A percentile compares a stretch with the other conserved stretches of the same genome.
Evolutionary conservation across 2,113 vertebrate genomes (phyloP).

Genomic region (Aldabrachelys gigantea): DNA sequence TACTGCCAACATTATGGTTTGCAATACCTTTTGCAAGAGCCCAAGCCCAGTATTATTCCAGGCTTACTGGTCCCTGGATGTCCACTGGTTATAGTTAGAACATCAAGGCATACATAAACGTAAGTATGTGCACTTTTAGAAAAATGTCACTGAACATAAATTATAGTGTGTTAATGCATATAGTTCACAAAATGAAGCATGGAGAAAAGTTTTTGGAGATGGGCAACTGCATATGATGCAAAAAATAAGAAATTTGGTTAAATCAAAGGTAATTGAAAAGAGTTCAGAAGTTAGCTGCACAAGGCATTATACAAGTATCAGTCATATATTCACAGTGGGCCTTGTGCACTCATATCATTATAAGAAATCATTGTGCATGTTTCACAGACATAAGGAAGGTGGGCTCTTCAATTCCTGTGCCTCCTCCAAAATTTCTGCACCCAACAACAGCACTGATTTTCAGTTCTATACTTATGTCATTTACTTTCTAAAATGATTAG

Average conservation of each 20-base stretch:
- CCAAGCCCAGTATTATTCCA: not conserved
- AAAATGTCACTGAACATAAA: fast-evolving
- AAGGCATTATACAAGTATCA: no score
- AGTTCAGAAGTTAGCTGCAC: not conserved
- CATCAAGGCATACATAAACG: fast-evolving
- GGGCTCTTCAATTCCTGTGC: not conserved
- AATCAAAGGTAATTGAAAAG: not conserved
- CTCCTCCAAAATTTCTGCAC: not conserved
- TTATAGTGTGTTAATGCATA: fast-evolving
- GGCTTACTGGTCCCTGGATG: not conserved
- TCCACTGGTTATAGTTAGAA: not conserved
- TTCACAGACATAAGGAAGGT: not conserved
- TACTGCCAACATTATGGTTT: not conserved
- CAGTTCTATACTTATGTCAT: not conserved
- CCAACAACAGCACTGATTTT: not conserved
- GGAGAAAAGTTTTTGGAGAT: not conserved
- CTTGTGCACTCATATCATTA: not conserved
- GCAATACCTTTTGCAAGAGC: conserved; percentile 10
- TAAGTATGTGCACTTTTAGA: not conserved
- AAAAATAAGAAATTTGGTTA: not conserved
- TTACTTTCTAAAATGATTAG: not conserved
- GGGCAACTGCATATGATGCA: not conserved
- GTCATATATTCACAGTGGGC: no score
- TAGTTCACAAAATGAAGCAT: not conserved
- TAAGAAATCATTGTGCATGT: not conserved